Conservation (phyloP, 2,797 vertebrate genomes). For the Chromobotia macracanthus region DNA sequence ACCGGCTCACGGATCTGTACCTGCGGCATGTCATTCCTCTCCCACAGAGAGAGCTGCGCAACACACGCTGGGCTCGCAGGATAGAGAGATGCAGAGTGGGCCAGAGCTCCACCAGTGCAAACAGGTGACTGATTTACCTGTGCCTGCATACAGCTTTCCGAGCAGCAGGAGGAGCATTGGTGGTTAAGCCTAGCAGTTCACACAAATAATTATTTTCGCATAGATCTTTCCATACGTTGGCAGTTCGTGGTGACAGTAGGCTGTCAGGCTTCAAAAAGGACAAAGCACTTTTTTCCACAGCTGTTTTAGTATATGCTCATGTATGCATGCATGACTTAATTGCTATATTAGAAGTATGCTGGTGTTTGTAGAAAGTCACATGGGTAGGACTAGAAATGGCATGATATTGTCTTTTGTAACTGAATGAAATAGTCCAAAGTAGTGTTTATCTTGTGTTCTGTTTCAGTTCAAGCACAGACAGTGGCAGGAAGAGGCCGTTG, state of each 20-base stretch:
- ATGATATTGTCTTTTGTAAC: not conserved
- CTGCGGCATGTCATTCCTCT: conserved; percentile 91
- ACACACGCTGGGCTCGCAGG: conserved; percentile 89
- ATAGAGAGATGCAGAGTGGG: conserved; percentile 82
- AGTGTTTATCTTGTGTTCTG: not conserved
- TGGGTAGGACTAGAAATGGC: not conserved
- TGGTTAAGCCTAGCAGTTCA: not conserved
- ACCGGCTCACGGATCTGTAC: conserved; percentile 88
- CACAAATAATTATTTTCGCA: no score
- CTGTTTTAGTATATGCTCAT: no score
- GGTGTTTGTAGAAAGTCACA: not conserved
- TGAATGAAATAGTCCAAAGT: not conserved
- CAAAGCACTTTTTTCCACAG: no score
- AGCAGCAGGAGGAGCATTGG: no score
- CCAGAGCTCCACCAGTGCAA: conserved; percentile 41
- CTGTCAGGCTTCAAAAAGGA: no score
- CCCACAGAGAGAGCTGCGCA: conserved; percentile 88
- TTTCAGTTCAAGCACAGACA: no score
- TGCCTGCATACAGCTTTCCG: not conserved
- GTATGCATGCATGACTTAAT: no score
- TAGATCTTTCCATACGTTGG: no score
- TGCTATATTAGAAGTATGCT: not conserved
- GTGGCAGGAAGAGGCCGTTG: conserved; percentile 84
- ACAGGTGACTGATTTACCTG: conserved; percentile 43
- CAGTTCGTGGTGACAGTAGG: no score